These are phyloP conservation scores for Rhingia campestris DNA, from an alignment of 2,888 invertebrate species.

Conservation along the genomic window DNA sequence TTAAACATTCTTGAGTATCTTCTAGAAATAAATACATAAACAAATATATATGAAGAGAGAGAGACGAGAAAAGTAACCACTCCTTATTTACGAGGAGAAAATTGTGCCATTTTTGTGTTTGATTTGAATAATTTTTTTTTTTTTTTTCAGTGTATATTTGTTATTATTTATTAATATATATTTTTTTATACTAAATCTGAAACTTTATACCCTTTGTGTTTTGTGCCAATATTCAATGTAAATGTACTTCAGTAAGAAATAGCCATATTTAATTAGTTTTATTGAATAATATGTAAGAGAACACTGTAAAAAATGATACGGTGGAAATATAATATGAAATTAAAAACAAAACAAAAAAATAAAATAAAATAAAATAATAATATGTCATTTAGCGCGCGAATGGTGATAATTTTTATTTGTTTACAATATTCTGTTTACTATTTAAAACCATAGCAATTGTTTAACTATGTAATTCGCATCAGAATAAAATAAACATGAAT, in stretches of 20 bases:
- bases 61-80: constrained; percentile 12
- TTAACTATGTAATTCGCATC: constrained; percentile 1
- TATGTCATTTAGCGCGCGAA: constrained; percentile 38
- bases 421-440: constrained; percentile 2
- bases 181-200: constrained; percentile 16
- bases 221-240: constrained; percentile 48
- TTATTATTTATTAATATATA: constrained; percentile 66
- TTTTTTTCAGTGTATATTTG: constrained; percentile 51
- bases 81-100: constrained; percentile 38
- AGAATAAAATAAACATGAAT: neutral
- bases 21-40: constrained; percentile 6
- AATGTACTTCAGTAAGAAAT: constrained; percentile 32
- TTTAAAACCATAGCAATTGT: constrained; percentile 4
- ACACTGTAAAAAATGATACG: constrained; percentile 9
- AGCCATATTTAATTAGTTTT: constrained; percentile 67
- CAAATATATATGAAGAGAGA: neutral
- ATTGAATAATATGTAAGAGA: constrained; percentile 42
- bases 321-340: neutral
- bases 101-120: constrained; percentile 66
- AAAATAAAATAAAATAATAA: constrained; percentile 1
- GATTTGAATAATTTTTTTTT: constrained; percentile 25
- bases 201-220: constrained; percentile 12
- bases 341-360: neutral
- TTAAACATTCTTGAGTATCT: constrained; percentile 52
- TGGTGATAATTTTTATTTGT: constrained; percentile 49